A percentile compares a stretch with the other conserved stretches of the same genome.
Conservation (phyloP, 2,888 invertebrate species). For the Scaptomyza flava region DNA sequence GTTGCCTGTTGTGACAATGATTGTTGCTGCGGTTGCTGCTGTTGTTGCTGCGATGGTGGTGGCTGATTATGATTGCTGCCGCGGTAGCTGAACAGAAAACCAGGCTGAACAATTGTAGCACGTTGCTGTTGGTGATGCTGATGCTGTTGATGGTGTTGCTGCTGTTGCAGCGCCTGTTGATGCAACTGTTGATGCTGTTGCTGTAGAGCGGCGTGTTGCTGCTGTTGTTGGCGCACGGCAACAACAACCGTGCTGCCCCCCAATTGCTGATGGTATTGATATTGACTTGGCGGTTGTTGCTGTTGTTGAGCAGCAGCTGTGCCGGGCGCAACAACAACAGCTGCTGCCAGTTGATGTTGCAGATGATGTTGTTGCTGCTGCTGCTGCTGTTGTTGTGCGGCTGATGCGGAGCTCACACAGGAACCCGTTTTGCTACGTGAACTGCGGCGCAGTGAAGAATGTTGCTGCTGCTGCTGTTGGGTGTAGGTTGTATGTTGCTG, state of each 20-base stretch:
- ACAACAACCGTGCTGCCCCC: constrained; percentile 75
- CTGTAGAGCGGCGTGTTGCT: constrained; percentile 81
- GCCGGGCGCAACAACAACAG: constrained; percentile 60
- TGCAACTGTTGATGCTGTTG: constrained; percentile 80
- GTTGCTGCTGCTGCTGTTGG: constrained; percentile 62
- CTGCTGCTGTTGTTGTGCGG: constrained; percentile 77
- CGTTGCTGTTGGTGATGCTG: constrained; percentile 66
- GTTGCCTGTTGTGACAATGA: constrained; percentile 30
- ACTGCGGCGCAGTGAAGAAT: constrained; percentile 83
- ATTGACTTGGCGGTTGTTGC: constrained; percentile 68
- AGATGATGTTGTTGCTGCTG: constrained; percentile 63
- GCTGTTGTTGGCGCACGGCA: constrained; percentile 69
- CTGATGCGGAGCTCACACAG: constrained; percentile 83
- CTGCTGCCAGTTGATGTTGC: constrained; percentile 62
- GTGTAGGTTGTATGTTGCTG: constrained; percentile 53
- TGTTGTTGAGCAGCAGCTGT: constrained; percentile 55
- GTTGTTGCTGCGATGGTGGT: constrained; percentile 39
- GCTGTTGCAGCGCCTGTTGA: constrained; percentile 53
- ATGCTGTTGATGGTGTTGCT: constrained; percentile 30
- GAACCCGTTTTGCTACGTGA: constrained; percentile 85
- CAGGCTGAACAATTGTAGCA: constrained; percentile 79
- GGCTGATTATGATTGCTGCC: constrained; percentile 67
- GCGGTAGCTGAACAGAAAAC: constrained; percentile 80
- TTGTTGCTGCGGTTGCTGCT: constrained; percentile 29
- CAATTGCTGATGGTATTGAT: constrained; percentile 65